Evolutionary conservation across 2,888 invertebrate genomes (phyloP).

Genomic region (Meghimatium bilineatum): DNA sequence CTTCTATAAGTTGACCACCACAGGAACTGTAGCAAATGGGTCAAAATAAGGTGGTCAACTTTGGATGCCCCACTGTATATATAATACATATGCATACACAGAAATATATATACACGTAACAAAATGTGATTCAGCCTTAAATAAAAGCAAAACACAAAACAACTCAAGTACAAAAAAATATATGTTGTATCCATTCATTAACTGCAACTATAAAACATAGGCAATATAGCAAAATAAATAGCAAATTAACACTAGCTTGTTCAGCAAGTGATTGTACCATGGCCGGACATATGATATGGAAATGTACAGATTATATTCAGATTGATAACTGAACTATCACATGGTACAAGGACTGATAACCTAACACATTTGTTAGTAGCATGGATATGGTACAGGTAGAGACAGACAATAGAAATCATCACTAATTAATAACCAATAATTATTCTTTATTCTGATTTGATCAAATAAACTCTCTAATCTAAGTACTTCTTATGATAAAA

Average conservation of each 20-base stretch:
- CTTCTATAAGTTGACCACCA: no score
- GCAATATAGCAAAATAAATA: not conserved
- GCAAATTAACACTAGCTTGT: not conserved
- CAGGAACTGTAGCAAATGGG: no score
- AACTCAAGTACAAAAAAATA: not conserved
- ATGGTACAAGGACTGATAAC: not conserved
- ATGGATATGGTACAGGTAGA: not conserved
- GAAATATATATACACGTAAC: no score
- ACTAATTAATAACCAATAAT: no score
- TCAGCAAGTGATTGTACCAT: not conserved
- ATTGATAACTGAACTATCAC: constrained; percentile 29
- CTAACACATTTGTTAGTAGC: not conserved
- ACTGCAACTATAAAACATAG: not conserved
- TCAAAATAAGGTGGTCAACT: no score
- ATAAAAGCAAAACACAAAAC: not conserved
- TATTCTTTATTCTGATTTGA: no score
- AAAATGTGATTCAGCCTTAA: no score
- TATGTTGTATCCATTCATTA: not conserved
- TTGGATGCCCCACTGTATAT: no score
- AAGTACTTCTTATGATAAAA: no score
- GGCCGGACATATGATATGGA: not conserved
- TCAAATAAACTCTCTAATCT: no score
- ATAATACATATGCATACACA: no score
- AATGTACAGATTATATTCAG: not conserved
- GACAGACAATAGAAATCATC: not conserved